phyloP scores from a whole-genome alignment of 2,113 vertebrate species.

The Zingel zingel region DNA sequence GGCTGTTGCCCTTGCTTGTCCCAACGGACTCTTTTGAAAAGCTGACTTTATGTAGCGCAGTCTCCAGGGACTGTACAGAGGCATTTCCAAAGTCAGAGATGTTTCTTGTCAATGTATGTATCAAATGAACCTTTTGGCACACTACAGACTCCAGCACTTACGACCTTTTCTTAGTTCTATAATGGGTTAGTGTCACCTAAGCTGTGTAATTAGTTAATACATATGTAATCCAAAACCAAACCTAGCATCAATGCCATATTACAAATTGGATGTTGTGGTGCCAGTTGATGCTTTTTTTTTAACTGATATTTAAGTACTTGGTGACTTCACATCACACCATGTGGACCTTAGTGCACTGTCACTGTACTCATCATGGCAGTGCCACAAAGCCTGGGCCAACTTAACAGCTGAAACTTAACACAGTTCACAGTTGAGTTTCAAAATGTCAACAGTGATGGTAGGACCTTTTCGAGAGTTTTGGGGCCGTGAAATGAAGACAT shows the following conservation, averaged over 20 bases:
- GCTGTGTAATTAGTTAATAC: not conserved
- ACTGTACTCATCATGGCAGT: not conserved
- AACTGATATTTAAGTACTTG: no score
- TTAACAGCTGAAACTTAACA: no score
- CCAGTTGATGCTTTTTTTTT: not conserved
- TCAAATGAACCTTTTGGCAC: not conserved
- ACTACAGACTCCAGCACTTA: not conserved
- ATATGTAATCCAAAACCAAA: not conserved
- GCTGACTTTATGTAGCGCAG: not conserved
- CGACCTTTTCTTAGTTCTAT: not conserved
- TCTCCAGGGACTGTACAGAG: not conserved
- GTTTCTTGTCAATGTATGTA: not conserved
- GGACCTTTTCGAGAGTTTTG: no score
- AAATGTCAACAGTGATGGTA: no score
- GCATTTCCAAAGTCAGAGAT: not conserved
- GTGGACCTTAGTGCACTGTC: not conserved
- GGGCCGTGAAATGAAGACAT: no score
- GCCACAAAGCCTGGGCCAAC: not conserved
- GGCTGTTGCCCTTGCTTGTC: not conserved
- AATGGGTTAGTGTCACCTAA: not conserved
- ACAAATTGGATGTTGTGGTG: not conserved
- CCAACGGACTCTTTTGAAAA: not conserved
- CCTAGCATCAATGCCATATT: not conserved
- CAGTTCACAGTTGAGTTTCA: no score
- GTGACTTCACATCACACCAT: no score